Evolutionary conservation across 2,797 vertebrate species (phyloP).

Genomic region (Chromis chromis): DNA sequence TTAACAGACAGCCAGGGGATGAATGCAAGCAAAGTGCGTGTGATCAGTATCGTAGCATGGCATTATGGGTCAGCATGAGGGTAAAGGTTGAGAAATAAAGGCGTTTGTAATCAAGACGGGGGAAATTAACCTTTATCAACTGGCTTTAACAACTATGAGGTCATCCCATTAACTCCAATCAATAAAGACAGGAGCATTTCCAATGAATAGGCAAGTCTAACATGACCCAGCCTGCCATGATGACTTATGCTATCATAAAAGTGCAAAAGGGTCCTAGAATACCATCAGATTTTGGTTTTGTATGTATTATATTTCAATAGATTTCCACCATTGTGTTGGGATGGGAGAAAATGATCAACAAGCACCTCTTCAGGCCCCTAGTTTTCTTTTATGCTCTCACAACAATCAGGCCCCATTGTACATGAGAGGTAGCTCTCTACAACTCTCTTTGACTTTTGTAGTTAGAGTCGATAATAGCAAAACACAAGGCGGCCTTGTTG

Average conservation of each 20-base stretch:
- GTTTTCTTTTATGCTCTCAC: constrained; percentile 2
- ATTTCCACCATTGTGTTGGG: not conserved
- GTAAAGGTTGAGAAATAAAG: constrained; percentile 28
- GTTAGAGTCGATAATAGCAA: constrained; percentile 1
- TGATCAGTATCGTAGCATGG: constrained; percentile 31
- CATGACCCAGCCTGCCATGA: not conserved
- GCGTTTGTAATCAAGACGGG: not conserved
- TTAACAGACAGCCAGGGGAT: constrained; percentile 11
- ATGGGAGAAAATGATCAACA: constrained; percentile 3
- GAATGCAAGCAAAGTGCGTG: constrained; percentile 21
- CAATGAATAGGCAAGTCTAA: constrained; percentile 2
- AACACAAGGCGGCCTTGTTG: not conserved
- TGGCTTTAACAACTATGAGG: constrained; percentile 28
- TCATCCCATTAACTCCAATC: constrained; percentile 16
- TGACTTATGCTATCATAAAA: constrained; percentile 18
- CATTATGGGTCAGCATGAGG: constrained; percentile 4
- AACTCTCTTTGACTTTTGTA: constrained; percentile 2
- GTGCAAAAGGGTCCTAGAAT: not conserved
- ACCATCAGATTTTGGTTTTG: not conserved
- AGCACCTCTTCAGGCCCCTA: not conserved
- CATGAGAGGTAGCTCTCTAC: not conserved
- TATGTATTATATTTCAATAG: not conserved
- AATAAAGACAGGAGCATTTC: constrained; percentile 10
- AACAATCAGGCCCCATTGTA: not conserved
- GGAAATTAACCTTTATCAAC: constrained; percentile 27